Base-by-base conservation (phyloP, 2,888 invertebrate genomes). In the Leucania comma region DNA sequence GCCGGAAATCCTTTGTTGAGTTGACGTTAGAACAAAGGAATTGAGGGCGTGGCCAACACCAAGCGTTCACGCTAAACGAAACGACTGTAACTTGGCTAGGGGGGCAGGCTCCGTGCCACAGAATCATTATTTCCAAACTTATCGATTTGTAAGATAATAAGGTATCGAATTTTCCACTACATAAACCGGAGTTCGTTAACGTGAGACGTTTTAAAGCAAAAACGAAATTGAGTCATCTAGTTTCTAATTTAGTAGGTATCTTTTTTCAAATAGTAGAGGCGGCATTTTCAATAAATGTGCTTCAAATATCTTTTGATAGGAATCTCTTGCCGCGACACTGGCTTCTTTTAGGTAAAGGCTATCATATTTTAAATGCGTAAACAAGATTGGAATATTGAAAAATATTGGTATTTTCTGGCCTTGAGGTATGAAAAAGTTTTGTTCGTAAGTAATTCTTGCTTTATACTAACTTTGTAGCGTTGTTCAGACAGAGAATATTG, bases 131-230 rank as follows among this genome's bases (percentile, higher is more conserved):
- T 75, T 66, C 48, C 57, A 69, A 78, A 84, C 35, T 76, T 74
- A 79, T 84, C 76, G 82, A 84, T 84, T 84, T 69, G 29, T 65
- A 81, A 81, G 70, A 63, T 75, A 81, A 74, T 72, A 72, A 69
- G 68, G 71, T 63, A 71, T 71, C 68, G 64, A 75, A 84, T 84
- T 84, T 82, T 84, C 75, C 82, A 68, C 82, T 73, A 73, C 84
- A 73, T 82, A 84, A 81, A 73, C 54, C 53, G 24, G 57, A 69
- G 61, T 56, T 78, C 57, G 62, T 75, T 84, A 65, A 58, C 62
- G 35, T 68, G 38, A 6, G 58, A 51, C 38, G 59, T 81, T 68
- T 62, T 60, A 22, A 61, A 29, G 71, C 38, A 48, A 71, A 79
- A 74, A 74, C 32, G 32, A 81, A 78, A 72, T 81, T 65, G 68